Evolutionary conservation across 2,797 vertebrate genomes (phyloP).

Genomic region (Melanotaenia maccullochi): DNA sequence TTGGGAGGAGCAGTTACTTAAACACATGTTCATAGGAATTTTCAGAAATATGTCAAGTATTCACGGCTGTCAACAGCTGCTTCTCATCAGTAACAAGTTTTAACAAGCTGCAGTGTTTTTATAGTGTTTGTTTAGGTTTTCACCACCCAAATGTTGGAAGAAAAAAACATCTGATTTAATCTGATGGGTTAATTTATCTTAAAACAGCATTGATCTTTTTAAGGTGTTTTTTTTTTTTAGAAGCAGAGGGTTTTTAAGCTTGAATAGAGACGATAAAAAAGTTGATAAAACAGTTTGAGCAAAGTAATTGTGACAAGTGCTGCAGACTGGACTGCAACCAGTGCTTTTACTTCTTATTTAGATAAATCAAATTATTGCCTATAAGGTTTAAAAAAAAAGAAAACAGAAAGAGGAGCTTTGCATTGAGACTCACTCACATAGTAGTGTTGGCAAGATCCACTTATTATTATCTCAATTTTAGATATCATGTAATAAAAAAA

Average conservation of each 20-base stretch:
- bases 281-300: neutral
- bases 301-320: neutral
- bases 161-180: neutral
- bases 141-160: neutral
- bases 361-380: neutral
- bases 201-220: neutral
- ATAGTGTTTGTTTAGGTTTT: neutral
- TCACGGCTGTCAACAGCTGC: conserved; percentile 38
- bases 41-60: conserved; percentile 53
- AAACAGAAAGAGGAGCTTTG: neutral
- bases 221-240: neutral
- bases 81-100: neutral
- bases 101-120: neutral
- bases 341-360: neutral
- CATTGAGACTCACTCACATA: neutral
- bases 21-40: conserved; percentile 44
- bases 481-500: conserved; percentile 55
- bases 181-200: neutral
- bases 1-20: conserved; percentile 23
- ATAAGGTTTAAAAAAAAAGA: neutral
- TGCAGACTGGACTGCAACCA: neutral
- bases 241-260: neutral
- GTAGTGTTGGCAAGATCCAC: neutral
- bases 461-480: conserved; percentile 11
- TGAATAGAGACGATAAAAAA: neutral